Percentiles rank a stretch among this genome's conserved stretches.
These are phyloP conservation scores for Drosophila eohydei DNA, from an alignment of 2,888 invertebrate genomes.

Conservation along the genomic window DNA sequence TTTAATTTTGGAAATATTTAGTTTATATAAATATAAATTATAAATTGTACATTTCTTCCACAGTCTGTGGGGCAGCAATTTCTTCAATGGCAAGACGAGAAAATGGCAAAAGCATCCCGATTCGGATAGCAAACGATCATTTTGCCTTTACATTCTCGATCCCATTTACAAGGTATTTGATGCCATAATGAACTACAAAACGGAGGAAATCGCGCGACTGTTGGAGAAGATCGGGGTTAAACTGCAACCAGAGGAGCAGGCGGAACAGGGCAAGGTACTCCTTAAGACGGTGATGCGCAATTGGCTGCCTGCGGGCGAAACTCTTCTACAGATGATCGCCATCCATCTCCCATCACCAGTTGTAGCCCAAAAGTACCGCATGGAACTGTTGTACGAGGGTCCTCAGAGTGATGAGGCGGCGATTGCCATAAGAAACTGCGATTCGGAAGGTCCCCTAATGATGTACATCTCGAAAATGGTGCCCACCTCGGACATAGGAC, in stretches of 20 bases:
- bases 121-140: constrained; percentile 96
- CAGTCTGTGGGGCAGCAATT: constrained; percentile 98
- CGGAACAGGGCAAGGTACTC: constrained; percentile 97
- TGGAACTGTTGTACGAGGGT: constrained; percentile 99
- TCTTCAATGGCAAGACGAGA: constrained; percentile 98
- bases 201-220: constrained; percentile 93
- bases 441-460: constrained; percentile 98
- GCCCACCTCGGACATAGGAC: constrained; percentile 99
- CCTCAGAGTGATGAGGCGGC: constrained; percentile 98
- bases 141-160: constrained; percentile 99
- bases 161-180: constrained; percentile 98
- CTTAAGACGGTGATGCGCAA: constrained; percentile 99
- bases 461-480: constrained; percentile 99
- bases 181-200: constrained; percentile 95
- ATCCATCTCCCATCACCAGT: constrained; percentile 99
- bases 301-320: constrained; percentile 99
- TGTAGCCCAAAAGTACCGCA: constrained; percentile 99
- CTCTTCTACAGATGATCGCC: constrained; percentile 99
- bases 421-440: constrained; percentile 95
- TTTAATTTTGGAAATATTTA: background rate
- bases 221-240: constrained; percentile 96
- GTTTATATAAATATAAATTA: too few species aligned
- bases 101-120: constrained; percentile 98
- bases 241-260: constrained; percentile 97
- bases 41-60: background rate